Percentiles rank a stretch among this genome's conserved stretches.
Evolutionary conservation across 2,888 invertebrate genomes (phyloP).

Genomic region (Nysson spinosus): DNA sequence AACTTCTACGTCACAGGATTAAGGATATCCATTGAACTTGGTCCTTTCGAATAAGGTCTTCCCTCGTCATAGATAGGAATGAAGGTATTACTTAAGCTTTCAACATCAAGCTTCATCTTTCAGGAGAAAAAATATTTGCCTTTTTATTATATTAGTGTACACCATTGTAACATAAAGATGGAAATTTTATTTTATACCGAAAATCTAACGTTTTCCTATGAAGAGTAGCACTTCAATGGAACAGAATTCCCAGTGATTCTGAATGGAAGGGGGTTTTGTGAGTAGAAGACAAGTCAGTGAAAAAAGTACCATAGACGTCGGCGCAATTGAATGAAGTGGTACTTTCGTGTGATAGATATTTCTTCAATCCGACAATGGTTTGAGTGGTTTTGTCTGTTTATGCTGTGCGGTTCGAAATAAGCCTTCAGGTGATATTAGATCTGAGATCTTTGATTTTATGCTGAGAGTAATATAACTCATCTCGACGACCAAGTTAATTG

Average conservation of each 20-base stretch:
- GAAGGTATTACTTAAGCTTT: no score
- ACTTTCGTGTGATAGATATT: slow-evolving; percentile 32
- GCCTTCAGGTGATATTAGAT: not conserved
- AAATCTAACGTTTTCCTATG: not conserved
- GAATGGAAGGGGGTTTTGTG: slow-evolving; percentile 40
- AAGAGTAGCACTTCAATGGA: slow-evolving; percentile 9
- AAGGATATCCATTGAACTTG: not conserved
- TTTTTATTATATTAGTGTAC: not conserved
- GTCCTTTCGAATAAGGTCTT: no score
- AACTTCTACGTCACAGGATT: no score
- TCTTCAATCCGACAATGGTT: slow-evolving; percentile 51
- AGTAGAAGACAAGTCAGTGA: slow-evolving; percentile 27
- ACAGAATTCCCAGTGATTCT: slow-evolving; percentile 3
- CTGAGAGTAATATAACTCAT: slow-evolving; percentile 45
- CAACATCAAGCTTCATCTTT: no score
- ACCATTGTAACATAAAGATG: not conserved
- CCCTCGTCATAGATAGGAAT: no score
- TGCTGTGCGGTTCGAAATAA: slow-evolving; percentile 17
- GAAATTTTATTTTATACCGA: not conserved
- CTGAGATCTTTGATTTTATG: slow-evolving; percentile 6
- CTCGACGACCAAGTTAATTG: slow-evolving; percentile 46
- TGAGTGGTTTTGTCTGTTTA: slow-evolving; percentile 43
- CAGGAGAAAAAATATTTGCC: no score
- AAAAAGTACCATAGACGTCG: slow-evolving; percentile 46
- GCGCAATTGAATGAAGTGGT: slow-evolving; percentile 35